Percentiles rank a stretch among this genome's conserved stretches.
Conservation (phyloP, 2,797 vertebrate species). For the Enteromius trimaculatus region DNA sequence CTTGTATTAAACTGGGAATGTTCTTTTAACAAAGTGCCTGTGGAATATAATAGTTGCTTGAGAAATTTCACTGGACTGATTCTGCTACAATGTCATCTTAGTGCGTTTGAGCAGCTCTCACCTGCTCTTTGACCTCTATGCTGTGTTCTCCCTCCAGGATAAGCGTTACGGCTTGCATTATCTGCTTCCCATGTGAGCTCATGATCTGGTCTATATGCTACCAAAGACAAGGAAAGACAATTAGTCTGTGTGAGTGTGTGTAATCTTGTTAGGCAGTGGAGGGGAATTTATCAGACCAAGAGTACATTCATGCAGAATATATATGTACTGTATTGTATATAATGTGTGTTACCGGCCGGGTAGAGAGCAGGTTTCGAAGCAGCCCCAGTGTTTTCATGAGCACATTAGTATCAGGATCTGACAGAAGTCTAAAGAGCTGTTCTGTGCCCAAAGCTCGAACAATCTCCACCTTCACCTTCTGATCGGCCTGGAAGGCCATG, state of each 20-base stretch:
- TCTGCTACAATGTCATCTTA: background rate
- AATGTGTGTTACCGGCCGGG: constrained; percentile 87
- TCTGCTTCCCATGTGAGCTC: constrained; percentile 98
- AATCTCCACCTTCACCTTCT: constrained; percentile 98
- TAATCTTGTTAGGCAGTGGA: background rate
- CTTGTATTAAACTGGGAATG: background rate
- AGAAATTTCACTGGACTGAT: background rate
- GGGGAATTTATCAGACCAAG: background rate
- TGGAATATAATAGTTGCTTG: background rate
- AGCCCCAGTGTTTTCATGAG: constrained; percentile 98
- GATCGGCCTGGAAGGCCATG: constrained; percentile 98
- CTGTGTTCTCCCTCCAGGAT: constrained; percentile 97
- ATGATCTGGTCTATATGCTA: constrained; percentile 99
- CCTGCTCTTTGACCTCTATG: constrained; percentile 98
- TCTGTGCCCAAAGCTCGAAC: constrained; percentile 93
- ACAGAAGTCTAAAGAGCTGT: constrained; percentile 94
- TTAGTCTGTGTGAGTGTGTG: background rate
- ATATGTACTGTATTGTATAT: background rate
- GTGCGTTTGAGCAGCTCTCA: constrained; percentile 63
- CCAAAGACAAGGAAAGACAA: constrained; percentile 62
- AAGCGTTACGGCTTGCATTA: constrained; percentile 98
- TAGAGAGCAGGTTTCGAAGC: constrained; percentile 95
- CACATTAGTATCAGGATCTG: constrained; percentile 95
- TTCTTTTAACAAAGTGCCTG: background rate
- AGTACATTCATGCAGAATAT: background rate